Evolutionary conservation across 2,888 invertebrate genomes (phyloP).

Genomic region (Gortyna flavago): DNA sequence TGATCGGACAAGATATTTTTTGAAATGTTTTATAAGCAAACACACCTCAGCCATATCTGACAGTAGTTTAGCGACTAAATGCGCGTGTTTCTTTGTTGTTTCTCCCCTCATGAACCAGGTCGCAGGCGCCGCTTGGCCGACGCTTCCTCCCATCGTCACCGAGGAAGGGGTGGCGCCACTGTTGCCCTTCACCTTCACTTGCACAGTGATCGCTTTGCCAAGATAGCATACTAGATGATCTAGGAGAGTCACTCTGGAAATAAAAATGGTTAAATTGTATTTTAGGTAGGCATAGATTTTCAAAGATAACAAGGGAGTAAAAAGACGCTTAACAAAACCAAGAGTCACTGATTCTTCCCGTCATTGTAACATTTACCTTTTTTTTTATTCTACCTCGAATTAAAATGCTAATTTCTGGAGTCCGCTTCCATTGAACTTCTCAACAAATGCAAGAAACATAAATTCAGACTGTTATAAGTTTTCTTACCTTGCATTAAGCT

Average conservation of each 20-base stretch:
- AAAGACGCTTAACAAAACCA: no score
- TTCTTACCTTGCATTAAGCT: slow-evolving; percentile 76
- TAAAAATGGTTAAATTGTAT: background rate
- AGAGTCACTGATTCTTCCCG: background rate
- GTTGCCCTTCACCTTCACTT: slow-evolving; percentile 92
- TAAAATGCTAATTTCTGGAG: background rate
- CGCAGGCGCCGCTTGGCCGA: slow-evolving; percentile 74
- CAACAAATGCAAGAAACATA: background rate
- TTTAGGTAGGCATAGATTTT: background rate
- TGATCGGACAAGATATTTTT: background rate
- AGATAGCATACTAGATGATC: slow-evolving; percentile 97
- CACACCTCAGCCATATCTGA: slow-evolving; percentile 97
- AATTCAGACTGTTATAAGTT: background rate
- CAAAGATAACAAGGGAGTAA: background rate
- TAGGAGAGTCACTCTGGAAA: slow-evolving; percentile 93
- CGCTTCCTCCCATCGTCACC: slow-evolving; percentile 90
- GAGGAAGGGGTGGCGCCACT: slow-evolving; percentile 81
- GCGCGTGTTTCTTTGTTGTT: slow-evolving; percentile 95
- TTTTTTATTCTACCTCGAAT: no score
- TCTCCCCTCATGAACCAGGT: slow-evolving; percentile 97
- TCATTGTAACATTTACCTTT: no score
- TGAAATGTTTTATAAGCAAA: background rate
- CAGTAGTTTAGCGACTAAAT: slow-evolving; percentile 95
- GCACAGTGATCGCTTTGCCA: slow-evolving; percentile 96
- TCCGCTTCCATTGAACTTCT: background rate